Evolutionary conservation across 2,888 invertebrate genomes (phyloP).

Genomic region (Apodemia duryi): DNA sequence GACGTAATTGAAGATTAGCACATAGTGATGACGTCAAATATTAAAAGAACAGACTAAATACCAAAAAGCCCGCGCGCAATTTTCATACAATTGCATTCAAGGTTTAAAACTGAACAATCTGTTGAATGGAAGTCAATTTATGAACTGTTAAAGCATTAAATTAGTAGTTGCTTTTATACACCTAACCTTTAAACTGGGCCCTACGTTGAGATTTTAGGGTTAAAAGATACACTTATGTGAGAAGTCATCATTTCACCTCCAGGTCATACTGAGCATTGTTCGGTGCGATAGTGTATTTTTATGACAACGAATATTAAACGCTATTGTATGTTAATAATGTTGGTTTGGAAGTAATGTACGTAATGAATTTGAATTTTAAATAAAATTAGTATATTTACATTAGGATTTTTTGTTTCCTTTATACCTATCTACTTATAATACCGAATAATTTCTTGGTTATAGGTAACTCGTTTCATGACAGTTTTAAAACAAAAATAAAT

Average conservation of each 20-base stretch:
- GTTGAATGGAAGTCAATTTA: background rate
- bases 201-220: constrained; percentile 57
- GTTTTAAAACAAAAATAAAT: too few species aligned
- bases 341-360: background rate
- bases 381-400: background rate
- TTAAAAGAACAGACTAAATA: background rate
- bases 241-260: constrained; percentile 51
- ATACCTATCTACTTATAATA: background rate
- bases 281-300: constrained; percentile 46
- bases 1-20: background rate
- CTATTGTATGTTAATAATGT: constrained; percentile 37
- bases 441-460: too few species aligned
- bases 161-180: constrained; percentile 61
- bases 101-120: background rate
- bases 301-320: constrained; percentile 24
- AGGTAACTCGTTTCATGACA: too few species aligned
- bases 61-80: background rate
- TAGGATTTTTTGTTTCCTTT: constrained; percentile 2
- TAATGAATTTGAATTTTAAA: constrained; percentile 22
- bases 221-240: constrained; percentile 65
- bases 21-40: background rate
- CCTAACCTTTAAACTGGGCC: constrained; percentile 57
- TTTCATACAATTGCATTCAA: background rate
- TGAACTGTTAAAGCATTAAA: constrained; percentile 48
- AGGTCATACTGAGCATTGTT: constrained; percentile 55